Percentiles rank a stretch among this genome's conserved stretches.
Conservation (phyloP, 2,113 vertebrate species). For the Psophia crepitans region DNA sequence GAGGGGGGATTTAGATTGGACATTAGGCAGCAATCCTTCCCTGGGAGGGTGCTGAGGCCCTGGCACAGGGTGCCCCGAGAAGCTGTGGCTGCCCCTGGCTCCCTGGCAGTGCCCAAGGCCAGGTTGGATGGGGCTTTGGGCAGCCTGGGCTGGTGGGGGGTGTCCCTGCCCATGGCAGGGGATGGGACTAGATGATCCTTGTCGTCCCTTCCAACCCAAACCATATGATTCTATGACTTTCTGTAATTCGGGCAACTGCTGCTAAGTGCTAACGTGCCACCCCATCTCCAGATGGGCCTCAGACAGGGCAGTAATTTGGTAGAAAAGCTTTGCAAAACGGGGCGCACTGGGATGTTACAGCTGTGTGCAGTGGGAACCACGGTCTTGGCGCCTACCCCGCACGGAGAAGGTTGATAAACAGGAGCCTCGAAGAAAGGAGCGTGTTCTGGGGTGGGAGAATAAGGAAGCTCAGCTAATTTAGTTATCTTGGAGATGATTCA, state of each 20-base stretch:
- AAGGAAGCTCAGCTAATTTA: background rate
- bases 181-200: too few species aligned
- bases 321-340: background rate
- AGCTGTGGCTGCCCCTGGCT: too few species aligned
- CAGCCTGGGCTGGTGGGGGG: too few species aligned
- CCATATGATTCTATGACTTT: too few species aligned
- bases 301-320: background rate
- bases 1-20: too few species aligned
- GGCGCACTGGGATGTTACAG: background rate
- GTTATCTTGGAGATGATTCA: background rate
- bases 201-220: too few species aligned
- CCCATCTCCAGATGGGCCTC: background rate
- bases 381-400: background rate
- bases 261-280: background rate
- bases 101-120: too few species aligned
- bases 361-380: background rate
- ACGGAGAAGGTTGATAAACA: background rate
- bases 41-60: too few species aligned
- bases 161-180: too few species aligned
- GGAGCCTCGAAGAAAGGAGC: background rate
- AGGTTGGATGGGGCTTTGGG: too few species aligned
- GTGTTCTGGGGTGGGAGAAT: background rate
- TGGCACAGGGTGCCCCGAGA: too few species aligned
- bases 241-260: background rate
- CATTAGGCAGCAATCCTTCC: too few species aligned